Evolutionary conservation across 2,888 invertebrate species (phyloP), one percentile per base, ranked within the genome.

Genomic region (Lochmaea capreae): DNA sequence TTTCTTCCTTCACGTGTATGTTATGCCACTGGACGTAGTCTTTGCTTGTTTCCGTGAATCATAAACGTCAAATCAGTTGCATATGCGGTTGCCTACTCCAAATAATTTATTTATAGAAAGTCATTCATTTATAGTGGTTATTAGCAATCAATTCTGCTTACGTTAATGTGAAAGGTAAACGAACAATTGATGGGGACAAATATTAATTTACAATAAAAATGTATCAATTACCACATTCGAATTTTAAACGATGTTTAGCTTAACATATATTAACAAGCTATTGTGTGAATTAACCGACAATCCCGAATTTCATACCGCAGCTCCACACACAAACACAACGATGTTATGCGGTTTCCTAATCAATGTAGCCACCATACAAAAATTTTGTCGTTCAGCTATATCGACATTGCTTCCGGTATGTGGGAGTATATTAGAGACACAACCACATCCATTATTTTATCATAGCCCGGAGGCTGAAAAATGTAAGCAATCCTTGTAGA

Each of bases 401-500:
- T 69, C 39, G 62, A 62, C 62, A 62, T 52, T 16, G 26, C 33
- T 26, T 62, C 58, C 69, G 26, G 49, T 61, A 62, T 61, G 62
- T 69, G 33, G 33, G 9, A 39, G 69, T 69, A 49, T 62, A 69
- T 62, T 69, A 69, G 52, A 42, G 62, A 14, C 12, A 62, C 39
- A 52, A 69, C 62, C 69, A 61, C 62, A 69, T 69, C 62, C 54
- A 62, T 69, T 62, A 62, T 49, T 69, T 69, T 46, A 62, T 69
- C 62, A 69, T 62, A 69, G 62, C 62, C 18, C 3, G 39, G 16
- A 14, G n/a, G 39, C 62, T 49, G 52, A 54, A 62, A 62, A 69
- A 62, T 33, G 33, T 49, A 46, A 52, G 14, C 63, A 61, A 68
- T 9, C 8, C 33, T 39, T 39, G 6, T 39, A 39, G 8, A 39